A percentile compares a stretch with the other conserved stretches of the same genome.
These are phyloP conservation scores for Columba janthina DNA, from an alignment of 2,113 vertebrate species.

Conservation along the genomic window DNA sequence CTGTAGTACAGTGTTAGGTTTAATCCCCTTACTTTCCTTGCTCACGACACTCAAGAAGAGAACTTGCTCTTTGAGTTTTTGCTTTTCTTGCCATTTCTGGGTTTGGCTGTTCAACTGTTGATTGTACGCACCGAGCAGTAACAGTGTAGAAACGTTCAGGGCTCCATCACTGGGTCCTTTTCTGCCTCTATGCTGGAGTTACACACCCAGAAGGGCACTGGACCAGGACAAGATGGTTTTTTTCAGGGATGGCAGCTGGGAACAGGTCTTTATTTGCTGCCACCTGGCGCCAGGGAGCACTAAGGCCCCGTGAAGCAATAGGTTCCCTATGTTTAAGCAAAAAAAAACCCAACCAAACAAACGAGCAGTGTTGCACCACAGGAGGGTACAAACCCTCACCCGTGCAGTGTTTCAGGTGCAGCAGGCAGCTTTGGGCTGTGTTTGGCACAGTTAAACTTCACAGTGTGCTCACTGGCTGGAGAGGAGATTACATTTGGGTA, in stretches of 20 bases:
- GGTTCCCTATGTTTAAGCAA: accelerated
- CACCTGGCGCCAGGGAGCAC: not conserved
- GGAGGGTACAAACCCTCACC: accelerated
- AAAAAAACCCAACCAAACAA: not conserved
- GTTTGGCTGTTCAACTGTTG: not conserved
- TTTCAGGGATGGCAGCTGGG: not conserved
- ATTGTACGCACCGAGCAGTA: accelerated
- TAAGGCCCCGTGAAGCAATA: not conserved
- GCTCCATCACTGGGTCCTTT: not conserved
- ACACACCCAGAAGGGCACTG: not conserved
- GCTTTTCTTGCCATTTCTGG: not conserved
- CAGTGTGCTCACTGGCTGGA: not conserved
- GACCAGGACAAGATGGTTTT: not conserved
- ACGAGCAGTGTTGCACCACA: not conserved
- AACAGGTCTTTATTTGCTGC: not conserved
- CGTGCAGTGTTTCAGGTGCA: accelerated
- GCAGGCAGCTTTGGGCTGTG: not conserved
- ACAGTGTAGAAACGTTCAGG: accelerated
- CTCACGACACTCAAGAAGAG: not conserved
- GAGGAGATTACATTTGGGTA: accelerated
- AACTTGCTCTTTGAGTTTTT: not conserved
- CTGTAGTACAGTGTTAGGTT: not conserved
- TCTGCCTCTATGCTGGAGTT: not conserved
- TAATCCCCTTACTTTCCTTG: not conserved
- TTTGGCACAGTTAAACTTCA: too few relatives aligned